These are phyloP conservation scores for Clarias batrachus DNA, from an alignment of 2,113 vertebrate genomes.

Conservation along the genomic window DNA sequence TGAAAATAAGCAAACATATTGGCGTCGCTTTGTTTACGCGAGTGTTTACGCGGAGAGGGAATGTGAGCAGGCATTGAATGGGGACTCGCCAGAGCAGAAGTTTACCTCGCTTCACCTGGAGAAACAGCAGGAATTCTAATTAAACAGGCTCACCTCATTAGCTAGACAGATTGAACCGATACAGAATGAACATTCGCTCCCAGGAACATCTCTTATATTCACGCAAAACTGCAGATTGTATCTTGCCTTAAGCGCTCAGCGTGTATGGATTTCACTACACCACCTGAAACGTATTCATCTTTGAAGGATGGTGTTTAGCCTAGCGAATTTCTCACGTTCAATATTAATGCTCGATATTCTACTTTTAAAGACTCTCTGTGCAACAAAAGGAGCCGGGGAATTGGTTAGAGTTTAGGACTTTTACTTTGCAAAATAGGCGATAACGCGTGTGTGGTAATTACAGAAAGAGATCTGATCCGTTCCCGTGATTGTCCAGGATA, in stretches of 20 bases:
- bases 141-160: constrained; percentile 25
- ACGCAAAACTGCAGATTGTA: constrained; percentile 21
- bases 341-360: constrained; percentile 23
- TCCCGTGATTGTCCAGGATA: background rate
- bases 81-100: background rate
- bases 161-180: constrained; percentile 22
- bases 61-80: background rate
- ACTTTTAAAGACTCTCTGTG: background rate
- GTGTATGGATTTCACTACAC: constrained; percentile 29
- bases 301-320: constrained; percentile 27
- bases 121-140: constrained; percentile 22
- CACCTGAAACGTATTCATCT: constrained; percentile 23
- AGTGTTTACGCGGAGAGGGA: no score
- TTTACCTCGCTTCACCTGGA: background rate
- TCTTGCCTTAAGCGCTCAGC: background rate
- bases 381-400: background rate
- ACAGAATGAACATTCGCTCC: background rate
- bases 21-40: background rate
- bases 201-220: constrained; percentile 31
- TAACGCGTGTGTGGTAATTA: background rate
- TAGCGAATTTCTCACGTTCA: constrained; percentile 11
- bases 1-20: background rate
- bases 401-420: background rate
- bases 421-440: background rate
- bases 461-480: background rate